These are phyloP conservation scores for Piprites chloris DNA, from an alignment of 2,113 vertebrate genomes.

Conservation along the genomic window DNA sequence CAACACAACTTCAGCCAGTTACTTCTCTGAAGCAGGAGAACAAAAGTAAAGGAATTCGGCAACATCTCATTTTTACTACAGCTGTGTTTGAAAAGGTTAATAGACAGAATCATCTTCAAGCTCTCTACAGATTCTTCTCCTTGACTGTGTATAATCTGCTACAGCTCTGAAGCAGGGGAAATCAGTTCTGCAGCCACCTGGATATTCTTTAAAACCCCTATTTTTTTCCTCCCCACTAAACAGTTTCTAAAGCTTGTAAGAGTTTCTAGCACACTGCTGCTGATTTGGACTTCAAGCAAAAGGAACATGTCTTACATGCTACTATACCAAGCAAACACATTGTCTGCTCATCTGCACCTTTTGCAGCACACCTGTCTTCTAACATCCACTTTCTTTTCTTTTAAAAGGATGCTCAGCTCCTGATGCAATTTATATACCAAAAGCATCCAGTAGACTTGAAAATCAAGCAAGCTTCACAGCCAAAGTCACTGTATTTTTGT, in stretches of 20 bases:
- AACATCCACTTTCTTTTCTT: neutral
- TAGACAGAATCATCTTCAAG: constrained; percentile 9
- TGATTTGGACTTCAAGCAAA: neutral
- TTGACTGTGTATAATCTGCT: neutral
- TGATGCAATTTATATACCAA: neutral
- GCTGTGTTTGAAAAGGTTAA: constrained; percentile 31
- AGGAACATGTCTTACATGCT: neutral
- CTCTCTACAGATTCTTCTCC: neutral
- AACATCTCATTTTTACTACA: constrained; percentile 4
- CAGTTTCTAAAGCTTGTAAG: neutral
- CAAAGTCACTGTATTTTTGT: neutral
- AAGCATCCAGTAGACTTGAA: neutral
- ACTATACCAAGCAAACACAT: neutral
- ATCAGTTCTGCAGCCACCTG: neutral
- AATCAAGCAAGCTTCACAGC: neutral
- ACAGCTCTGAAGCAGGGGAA: neutral
- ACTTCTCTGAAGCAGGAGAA: neutral
- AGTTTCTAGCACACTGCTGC: neutral
- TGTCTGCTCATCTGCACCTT: neutral
- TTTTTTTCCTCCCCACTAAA: neutral
- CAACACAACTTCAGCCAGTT: neutral
- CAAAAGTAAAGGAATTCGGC: neutral
- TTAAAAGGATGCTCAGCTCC: neutral
- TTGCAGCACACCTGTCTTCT: neutral
- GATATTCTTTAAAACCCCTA: neutral